A percentile compares a stretch with the other conserved stretches of the same genome.
phyloP scores from a whole-genome alignment of 1,140 invertebrate species.

The Aporrectodea caliginosa region DNA sequence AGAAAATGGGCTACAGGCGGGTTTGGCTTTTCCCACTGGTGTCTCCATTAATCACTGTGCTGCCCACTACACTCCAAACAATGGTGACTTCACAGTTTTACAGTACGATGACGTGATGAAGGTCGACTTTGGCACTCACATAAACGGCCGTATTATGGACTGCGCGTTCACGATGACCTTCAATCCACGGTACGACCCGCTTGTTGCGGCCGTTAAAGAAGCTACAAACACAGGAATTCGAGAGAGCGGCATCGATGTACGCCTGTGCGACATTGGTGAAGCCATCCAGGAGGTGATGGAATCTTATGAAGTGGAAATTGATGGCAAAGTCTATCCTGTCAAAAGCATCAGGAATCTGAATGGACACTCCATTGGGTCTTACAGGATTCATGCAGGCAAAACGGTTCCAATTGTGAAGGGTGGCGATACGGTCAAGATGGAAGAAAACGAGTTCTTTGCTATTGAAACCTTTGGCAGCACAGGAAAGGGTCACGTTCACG shows the following conservation, averaged over 20 bases:
- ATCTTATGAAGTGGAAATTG: conserved; percentile 95
- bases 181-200: conserved; percentile 91
- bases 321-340: conserved; percentile 92
- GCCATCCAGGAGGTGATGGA: conserved; percentile 99
- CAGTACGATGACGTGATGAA: conserved; percentile 97
- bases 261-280: conserved; percentile 94
- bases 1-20: conserved; percentile 92
- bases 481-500: conserved; percentile 91
- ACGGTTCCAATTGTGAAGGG: conserved; percentile 99
- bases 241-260: conserved; percentile 91
- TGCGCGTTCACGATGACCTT: conserved; percentile 97
- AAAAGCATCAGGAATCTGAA: conserved; percentile 98
- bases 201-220: conserved; percentile 92
- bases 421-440: conserved; percentile 94
- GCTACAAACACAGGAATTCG: conserved; percentile 97
- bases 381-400: conserved; percentile 97
- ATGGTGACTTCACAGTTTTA: conserved; percentile 91
- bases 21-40: conserved; percentile 96
- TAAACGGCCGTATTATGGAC: conserved; percentile 96
- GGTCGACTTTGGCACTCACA: conserved; percentile 99
- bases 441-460: conserved; percentile 98
- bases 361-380: conserved; percentile 96
- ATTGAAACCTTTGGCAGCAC: conserved; percentile 99
- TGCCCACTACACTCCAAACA: conserved; percentile 99
- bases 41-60: conserved; percentile 98